Conservation (phyloP, 2,113 vertebrate genomes). For the Dolichallabes microphthalmus region DNA sequence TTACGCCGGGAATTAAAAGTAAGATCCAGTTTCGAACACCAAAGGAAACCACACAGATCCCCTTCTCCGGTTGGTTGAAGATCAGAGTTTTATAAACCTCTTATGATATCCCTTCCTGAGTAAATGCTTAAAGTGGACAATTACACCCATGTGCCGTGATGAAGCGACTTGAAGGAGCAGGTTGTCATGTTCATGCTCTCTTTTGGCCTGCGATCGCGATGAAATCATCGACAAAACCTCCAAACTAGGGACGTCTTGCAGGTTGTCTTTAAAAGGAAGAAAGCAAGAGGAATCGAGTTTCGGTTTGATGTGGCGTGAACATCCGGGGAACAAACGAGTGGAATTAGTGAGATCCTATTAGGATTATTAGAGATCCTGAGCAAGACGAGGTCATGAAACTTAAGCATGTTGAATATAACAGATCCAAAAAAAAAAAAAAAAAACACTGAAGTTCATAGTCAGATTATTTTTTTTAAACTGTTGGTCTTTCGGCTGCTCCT, state of each 20-base stretch:
- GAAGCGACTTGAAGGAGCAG: not conserved
- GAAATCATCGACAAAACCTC: not conserved
- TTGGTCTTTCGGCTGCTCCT: too few species aligned
- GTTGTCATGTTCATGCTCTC: not conserved
- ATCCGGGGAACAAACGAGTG: not conserved
- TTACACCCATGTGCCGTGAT: conserved; percentile 19
- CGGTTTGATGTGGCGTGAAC: not conserved
- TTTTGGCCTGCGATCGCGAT: not conserved
- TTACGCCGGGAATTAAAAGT: conserved; percentile 42
- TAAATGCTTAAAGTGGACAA: conserved; percentile 17
- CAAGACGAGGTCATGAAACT: not conserved
- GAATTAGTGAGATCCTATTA: not conserved
- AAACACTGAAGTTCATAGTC: not conserved
- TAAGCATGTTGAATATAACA: not conserved
- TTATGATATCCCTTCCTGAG: conserved; percentile 1
- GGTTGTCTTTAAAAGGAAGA: not conserved
- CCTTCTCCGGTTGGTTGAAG: not conserved
- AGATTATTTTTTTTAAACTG: too few species aligned
- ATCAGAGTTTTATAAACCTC: not conserved
- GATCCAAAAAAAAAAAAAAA: not conserved
- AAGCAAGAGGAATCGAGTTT: not conserved
- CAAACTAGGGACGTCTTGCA: not conserved
- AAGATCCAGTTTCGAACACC: conserved; percentile 48
- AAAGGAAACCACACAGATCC: conserved; percentile 12
- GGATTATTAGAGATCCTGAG: too few species aligned